Base-by-base conservation (phyloP, 2,113 vertebrate species). In the Caranx ignobilis region DNA sequence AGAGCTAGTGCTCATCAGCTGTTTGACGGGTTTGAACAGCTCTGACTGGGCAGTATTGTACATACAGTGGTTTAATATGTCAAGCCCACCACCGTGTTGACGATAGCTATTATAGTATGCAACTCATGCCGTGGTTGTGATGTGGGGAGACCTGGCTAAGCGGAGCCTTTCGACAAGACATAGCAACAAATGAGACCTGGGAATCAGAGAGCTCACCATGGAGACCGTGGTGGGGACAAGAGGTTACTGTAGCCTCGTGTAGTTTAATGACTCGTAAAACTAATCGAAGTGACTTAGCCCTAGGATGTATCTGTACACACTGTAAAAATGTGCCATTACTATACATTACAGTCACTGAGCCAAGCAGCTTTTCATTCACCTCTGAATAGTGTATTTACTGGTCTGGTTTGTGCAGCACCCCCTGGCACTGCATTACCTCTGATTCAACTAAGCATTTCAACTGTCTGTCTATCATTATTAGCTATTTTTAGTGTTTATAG, bases 1-100 rank as follows among this genome's bases (percentile, higher is more conserved):
- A 57, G 35, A 47, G 67, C 75, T 11, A 21, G 59, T 11, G 18
- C 4, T 0, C 43, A 41, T 80, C 75, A 83, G 85, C 77, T 84
- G 67, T 47, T 37, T 15, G 63, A 59, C 21, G 19, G 16, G 13
- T 21, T 55, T 32, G 52, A 54, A 54, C 10, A 10, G 10, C 50
- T 54, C 19, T 13, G 21, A 11, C 13, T 18, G 48, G 3, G 11
- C 9, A 0, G 12, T 0, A 19, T 6, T 50, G 6, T 19, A 21
- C 21, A 6, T 5, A 35, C 50, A 0, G n/a, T 1, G 52, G 9
- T 15, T 2, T 0, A 2, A 13, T n/a, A 2, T n/a, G 45, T 21
- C 9, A 9, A 43, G 0, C 3, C 6, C 0, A 3, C 26, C 26
- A 26, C 26, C 2, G 34, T n/a, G 4, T 10, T 35, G 9, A 1